Evolutionary conservation across 1,140 invertebrate genomes (phyloP), one percentile per base, ranked within the genome.

Genomic region (Drosophila persimilis): DNA sequence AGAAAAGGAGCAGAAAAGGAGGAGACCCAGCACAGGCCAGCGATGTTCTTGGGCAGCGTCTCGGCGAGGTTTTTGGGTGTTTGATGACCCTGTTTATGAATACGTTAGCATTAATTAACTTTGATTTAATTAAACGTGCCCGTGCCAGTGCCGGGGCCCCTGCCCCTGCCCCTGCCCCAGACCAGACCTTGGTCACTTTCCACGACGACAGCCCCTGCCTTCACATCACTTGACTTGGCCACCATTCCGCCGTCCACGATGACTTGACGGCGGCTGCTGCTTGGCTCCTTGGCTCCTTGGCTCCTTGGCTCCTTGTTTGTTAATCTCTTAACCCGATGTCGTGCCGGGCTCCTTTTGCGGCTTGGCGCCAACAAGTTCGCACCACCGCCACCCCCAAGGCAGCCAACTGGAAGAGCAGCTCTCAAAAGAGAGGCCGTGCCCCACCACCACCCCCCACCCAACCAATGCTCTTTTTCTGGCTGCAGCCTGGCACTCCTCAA

Each of bases 41-140:
- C 41, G 2, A 13, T 29, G 13, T 55, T 43, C 29, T 26, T 55
- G 17, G 31, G 26, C 11, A 15, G 7, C 44, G 11, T 39, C 35
- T 13, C 35, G 5, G 35, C 5, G 35, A 39, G 35, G 48, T 54
- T 64, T 86, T 85, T 64, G 84, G 81, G 81, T 86, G 81, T 86
- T 85, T 85, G 81, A 85, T 86, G 81, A 88, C 81, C 81, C 81
- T 88, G 83, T 86, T 86, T 86, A 86, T 86, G 81, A 86, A 86
- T 86, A 88, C 81, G 83, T 86, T 86, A 88, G 83, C 81, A 86
- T 86, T 86, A 86, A 86, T 86, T 86, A 86, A 86, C 78, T 85
- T 86, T 86, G 81, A 86, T 86, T 86, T 86, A 86, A 86, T 86
- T 86, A 86, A 86, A 88, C 73, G 74, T 67, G 59, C 58, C 77